These are phyloP conservation scores for Etheostoma nigrum DNA, from an alignment of 2,797 vertebrate genomes.

Conservation along the genomic window DNA sequence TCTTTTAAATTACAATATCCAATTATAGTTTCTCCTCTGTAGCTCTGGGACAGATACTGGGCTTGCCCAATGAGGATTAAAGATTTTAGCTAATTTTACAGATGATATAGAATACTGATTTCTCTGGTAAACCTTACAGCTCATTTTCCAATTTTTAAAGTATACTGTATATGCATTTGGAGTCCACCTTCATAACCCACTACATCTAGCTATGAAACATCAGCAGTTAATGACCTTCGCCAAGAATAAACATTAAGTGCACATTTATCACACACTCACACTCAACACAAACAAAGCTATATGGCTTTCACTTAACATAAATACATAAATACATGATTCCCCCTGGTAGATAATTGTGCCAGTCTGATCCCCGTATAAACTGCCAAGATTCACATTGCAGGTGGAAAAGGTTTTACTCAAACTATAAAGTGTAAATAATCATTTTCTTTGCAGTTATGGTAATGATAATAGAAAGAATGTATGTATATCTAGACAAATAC, in stretches of 20 bases:
- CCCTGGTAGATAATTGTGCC: conserved; percentile 11
- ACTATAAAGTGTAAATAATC: conserved; percentile 16
- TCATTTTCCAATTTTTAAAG: conserved; percentile 14
- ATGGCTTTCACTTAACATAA: conserved; percentile 40
- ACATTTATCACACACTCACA: conserved; percentile 45
- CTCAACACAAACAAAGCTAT: conserved; percentile 12
- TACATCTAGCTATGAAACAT: conserved; percentile 41
- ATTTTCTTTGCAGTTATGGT: conserved; percentile 10
- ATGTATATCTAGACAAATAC: conserved; percentile 37
- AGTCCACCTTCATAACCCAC: conserved; percentile 32
- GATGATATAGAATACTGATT: conserved; percentile 49
- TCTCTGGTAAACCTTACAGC: conserved; percentile 25
- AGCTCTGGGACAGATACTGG: conserved; percentile 34
- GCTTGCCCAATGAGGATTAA: conserved; percentile 51
- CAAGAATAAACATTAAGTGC: conserved; percentile 47
- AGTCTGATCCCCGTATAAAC: conserved; percentile 38
- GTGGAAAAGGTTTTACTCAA: conserved; percentile 6
- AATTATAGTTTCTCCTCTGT: conserved; percentile 37
- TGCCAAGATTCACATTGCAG: conserved; percentile 12
- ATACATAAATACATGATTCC: conserved; percentile 35
- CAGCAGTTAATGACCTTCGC: conserved; percentile 42
- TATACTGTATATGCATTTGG: conserved; percentile 27
- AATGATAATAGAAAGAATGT: conserved; percentile 16
- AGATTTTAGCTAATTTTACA: conserved; percentile 60
- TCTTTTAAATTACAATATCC: conserved; percentile 49